Conservation (phyloP, 2,113 vertebrate species). For the Lophotis ruficrista region DNA sequence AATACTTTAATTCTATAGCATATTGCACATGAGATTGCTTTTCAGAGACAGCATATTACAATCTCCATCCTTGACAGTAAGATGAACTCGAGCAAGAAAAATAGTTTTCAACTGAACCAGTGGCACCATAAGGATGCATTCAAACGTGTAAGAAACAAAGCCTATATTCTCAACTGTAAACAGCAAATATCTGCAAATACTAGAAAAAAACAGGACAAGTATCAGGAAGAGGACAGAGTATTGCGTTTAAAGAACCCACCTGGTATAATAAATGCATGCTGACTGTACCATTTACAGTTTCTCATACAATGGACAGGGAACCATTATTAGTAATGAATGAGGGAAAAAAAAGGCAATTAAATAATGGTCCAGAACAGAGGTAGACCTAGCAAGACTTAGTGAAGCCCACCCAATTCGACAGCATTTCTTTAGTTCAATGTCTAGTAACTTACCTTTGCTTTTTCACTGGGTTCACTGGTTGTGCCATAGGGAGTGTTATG, state of each 20-base stretch:
- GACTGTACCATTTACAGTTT: neutral
- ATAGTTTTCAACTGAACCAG: neutral
- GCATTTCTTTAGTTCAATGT: neutral
- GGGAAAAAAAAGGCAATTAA: neutral
- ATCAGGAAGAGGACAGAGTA: neutral
- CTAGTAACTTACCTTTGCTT: slow-evolving; percentile 88
- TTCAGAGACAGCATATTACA: neutral
- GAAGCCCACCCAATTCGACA: neutral
- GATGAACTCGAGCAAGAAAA: neutral
- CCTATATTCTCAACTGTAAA: neutral
- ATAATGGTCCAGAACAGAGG: neutral
- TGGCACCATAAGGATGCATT: neutral
- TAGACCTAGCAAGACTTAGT: neutral
- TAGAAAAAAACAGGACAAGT: neutral
- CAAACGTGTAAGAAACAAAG: neutral
- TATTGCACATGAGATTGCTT: neutral
- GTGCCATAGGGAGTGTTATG: slow-evolving; percentile 92
- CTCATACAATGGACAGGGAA: neutral
- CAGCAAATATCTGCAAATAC: neutral
- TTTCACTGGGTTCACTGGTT: slow-evolving; percentile 94
- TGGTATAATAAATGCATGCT: neutral
- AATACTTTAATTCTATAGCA: neutral
- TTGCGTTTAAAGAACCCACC: neutral
- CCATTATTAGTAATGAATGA: neutral
- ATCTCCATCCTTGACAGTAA: neutral